Conservation (phyloP, 2,797 vertebrate species). For the Loriculus beryllinus region DNA sequence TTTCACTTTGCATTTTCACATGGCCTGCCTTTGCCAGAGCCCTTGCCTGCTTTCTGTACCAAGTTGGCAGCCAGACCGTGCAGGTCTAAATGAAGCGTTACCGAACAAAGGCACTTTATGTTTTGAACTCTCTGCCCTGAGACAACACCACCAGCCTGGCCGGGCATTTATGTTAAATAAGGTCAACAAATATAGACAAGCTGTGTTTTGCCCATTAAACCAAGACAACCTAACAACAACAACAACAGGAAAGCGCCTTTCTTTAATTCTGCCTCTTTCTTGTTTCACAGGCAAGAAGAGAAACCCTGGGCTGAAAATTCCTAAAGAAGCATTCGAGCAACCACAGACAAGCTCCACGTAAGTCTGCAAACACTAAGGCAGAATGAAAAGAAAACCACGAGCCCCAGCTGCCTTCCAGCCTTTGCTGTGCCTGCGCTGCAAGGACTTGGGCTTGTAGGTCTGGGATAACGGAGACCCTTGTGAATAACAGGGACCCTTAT, state of each 20-base stretch:
- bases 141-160: conserved; percentile 3
- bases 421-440: background rate
- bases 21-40: background rate
- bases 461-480: background rate
- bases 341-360: conserved; percentile 86
- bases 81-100: background rate
- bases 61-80: background rate
- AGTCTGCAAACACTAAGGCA: conserved; percentile 65
- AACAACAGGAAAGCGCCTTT: background rate
- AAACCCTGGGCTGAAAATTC: conserved; percentile 86
- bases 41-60: background rate
- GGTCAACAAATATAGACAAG: conserved; percentile 1
- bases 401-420: background rate
- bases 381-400: background rate
- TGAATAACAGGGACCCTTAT: background rate
- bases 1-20: background rate
- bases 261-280: conserved; percentile 22
- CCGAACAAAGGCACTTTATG: conserved; percentile 50
- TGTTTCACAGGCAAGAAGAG: conserved; percentile 84
- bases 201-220: background rate
- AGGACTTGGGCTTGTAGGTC: background rate
- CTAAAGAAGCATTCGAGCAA: conserved; percentile 90
- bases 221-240: background rate
- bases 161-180: background rate
- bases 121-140: conserved; percentile 49